phyloP scores from a whole-genome alignment of 1,140 invertebrate genomes.

The Atta cephalotes region DNA sequence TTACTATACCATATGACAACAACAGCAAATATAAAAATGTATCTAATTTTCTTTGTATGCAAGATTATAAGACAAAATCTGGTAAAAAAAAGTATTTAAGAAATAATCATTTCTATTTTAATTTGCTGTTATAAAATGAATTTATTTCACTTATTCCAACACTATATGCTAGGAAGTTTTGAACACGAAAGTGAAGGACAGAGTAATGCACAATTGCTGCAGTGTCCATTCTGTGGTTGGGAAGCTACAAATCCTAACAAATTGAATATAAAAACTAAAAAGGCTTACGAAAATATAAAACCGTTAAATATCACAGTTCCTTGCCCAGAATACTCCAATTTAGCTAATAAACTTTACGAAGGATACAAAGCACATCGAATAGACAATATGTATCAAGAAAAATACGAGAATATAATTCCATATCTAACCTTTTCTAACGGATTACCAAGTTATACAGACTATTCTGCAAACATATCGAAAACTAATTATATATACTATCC shows the following conservation, averaged over 20 bases:
- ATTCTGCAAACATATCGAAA: not conserved
- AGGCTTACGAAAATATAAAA: not conserved
- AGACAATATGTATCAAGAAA: not conserved
- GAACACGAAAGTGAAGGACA: not conserved
- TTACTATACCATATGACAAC: not conserved
- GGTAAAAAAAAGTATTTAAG: slow-evolving; percentile 33
- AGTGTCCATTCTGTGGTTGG: slow-evolving; percentile 65
- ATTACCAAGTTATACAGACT: not conserved
- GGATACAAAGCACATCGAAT: not conserved
- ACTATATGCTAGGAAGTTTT: not conserved
- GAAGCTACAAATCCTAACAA: slow-evolving; percentile 25
- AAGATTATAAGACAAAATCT: slow-evolving; percentile 7
- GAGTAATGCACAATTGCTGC: slow-evolving; percentile 21
- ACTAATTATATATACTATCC: not conserved
- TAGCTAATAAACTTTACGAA: not conserved
- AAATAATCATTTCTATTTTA: not conserved
- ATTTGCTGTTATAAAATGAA: not conserved
- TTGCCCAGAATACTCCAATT: not conserved
- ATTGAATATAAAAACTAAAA: not conserved
- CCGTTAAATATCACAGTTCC: not conserved
- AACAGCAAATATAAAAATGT: not conserved
- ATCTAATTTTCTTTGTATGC: slow-evolving; percentile 8
- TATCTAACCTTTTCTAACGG: not conserved
- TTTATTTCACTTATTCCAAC: not conserved
- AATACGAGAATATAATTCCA: not conserved